phyloP scores from a whole-genome alignment of 1,140 invertebrate species.

The Akabosia matsudoensis region DNA sequence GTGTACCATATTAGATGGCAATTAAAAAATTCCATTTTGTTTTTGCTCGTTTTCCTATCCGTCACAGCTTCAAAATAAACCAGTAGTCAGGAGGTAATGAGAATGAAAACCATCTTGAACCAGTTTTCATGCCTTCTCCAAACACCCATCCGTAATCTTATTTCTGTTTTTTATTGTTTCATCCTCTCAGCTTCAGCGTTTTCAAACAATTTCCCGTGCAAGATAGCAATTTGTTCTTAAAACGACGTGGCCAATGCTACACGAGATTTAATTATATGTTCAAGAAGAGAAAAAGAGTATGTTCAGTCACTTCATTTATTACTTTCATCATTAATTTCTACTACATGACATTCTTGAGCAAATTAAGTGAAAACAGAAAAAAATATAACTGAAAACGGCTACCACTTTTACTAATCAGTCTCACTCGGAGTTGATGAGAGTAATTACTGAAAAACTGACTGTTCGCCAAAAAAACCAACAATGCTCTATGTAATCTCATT shows the following conservation, averaged over 20 bases:
- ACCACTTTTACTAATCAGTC: not conserved
- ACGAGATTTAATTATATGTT: constrained; percentile 11
- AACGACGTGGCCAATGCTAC: not conserved
- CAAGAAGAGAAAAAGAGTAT: not conserved
- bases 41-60: too few species aligned
- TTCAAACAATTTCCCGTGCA: too few species aligned
- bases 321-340: constrained; percentile 21
- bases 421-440: not conserved
- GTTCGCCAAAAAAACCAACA: not conserved
- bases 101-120: too few species aligned
- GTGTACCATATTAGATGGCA: constrained; percentile 9
- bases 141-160: too few species aligned
- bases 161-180: too few species aligned
- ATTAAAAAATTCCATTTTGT: constrained; percentile 30
- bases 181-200: too few species aligned
- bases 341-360: constrained; percentile 15
- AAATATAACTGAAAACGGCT: constrained; percentile 17
- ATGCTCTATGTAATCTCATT: too few species aligned
- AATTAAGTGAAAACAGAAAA: not conserved
- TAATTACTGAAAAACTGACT: not conserved
- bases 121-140: constrained; percentile 19
- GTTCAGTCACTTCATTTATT: constrained; percentile 22
- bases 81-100: too few species aligned
- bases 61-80: too few species aligned
- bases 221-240: too few species aligned